Evolutionary conservation across 37 sponge, comb jelly and placozoan genomes (phyloP), one percentile per base, ranked within the genome.

Genomic region (Crambe crambe): DNA sequence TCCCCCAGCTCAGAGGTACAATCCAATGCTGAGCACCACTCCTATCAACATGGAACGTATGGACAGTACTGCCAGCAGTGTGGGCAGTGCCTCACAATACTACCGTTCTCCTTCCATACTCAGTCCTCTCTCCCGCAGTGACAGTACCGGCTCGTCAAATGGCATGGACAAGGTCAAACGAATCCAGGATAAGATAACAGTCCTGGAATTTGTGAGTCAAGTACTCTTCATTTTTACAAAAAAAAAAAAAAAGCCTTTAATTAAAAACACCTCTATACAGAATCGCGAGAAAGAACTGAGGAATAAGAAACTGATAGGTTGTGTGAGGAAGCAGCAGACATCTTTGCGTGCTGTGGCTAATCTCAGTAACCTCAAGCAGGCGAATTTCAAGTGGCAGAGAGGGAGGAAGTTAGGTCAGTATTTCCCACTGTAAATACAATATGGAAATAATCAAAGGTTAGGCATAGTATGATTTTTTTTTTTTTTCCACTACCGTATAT

Each of bases 311-410:
- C 65, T 85, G 65, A 89, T 89, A 25, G 90, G 90, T 21, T 58
- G 42, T 26, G 80, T 79, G 15, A 39, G 40, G 0, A 59, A 80
- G 72, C 30, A 43, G 30, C n/a, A 34, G 29, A 29, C 82, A 27
- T 31, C 42, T 29, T 34, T 86, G 54, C 80, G 80, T 54, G 79
- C 82, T 41, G 78, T 75, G 3, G n/a, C 67, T 64, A 42, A 43
- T 15, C 85, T 90, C 21, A 58, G 34, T 32, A 35, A 64, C 57
- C 68, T 93, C 41, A 78, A 38, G 56, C 82, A 84, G 56, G 44
- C 81, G 21, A 73, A 87, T 58, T 95, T 86, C 67, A 87, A 72
- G 27, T 95, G 95, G 95, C 84, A 79, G 62, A 35, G 95, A 70
- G 92, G 95, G 4, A 80, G 81, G 4, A 91, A 86, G 70, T 61